Conservation (phyloP, 2,888 invertebrate genomes). For the Iphiclides podalirius region DNA sequence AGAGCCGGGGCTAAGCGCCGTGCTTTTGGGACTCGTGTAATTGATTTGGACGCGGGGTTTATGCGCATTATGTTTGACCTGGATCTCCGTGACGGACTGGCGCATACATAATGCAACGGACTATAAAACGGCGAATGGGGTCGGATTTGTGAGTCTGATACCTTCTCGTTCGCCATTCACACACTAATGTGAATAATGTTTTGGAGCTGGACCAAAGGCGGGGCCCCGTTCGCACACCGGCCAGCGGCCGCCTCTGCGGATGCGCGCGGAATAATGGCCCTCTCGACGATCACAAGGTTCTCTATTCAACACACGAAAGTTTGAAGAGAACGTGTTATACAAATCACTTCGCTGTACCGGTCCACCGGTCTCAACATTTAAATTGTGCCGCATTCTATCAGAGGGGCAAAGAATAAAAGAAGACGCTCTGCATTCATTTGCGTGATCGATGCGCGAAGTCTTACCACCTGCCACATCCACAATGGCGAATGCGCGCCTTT, state of each 20-base stretch:
- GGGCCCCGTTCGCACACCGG: background rate
- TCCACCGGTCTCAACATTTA: background rate
- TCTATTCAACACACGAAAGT: background rate
- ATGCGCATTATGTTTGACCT: constrained; percentile 28
- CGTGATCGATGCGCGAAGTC: too few species aligned
- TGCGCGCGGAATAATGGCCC: too few species aligned
- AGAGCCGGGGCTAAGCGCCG: constrained; percentile 26
- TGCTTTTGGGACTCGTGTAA: constrained; percentile 35
- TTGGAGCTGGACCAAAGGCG: background rate
- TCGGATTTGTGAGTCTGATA: constrained; percentile 6
- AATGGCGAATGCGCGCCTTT: too few species aligned
- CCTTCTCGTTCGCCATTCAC: background rate
- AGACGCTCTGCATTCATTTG: too few species aligned
- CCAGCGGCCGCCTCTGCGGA: too few species aligned
- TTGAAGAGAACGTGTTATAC: background rate
- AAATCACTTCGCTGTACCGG: background rate
- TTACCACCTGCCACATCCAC: too few species aligned
- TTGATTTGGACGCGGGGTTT: constrained; percentile 33
- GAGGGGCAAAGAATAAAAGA: too few species aligned
- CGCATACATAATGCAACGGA: constrained; percentile 5
- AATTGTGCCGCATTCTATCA: too few species aligned
- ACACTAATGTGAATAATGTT: background rate
- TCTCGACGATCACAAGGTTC: background rate
- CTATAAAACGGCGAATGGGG: constrained; percentile 3
- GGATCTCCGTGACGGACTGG: background rate